These are phyloP conservation scores for Dasyprocta punctata DNA, from an alignment of 2,113 vertebrate genomes.

Conservation along the genomic window DNA sequence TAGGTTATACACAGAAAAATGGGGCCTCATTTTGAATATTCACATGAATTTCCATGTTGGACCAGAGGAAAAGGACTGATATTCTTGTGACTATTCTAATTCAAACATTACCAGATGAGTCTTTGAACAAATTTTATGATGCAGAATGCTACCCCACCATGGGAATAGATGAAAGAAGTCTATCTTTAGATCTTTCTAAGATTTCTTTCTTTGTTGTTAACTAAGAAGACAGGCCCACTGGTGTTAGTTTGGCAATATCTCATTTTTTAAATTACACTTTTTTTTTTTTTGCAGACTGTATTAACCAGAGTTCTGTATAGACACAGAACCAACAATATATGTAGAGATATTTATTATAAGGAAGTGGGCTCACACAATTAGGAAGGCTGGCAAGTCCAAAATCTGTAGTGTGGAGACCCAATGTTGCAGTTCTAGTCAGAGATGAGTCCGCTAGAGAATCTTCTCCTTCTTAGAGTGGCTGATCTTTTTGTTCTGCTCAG, in stretches of 20 bases:
- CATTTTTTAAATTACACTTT: not conserved
- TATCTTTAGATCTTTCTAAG: not conserved
- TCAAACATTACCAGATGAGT: not conserved
- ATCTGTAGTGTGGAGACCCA: not conserved
- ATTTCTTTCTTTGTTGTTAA: not conserved
- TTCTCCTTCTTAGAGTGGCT: not conserved
- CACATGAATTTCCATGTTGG: not conserved
- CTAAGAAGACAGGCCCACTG: not conserved
- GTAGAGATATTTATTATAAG: not conserved
- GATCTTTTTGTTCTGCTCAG: not conserved
- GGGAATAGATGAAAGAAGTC: not conserved
- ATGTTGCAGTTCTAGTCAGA: not conserved
- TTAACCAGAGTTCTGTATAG: not conserved
- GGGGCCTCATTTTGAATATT: not conserved
- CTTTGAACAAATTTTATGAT: not conserved
- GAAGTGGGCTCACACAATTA: not conserved
- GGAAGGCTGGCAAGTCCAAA: not conserved
- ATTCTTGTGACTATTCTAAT: not conserved
- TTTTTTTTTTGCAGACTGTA: not conserved
- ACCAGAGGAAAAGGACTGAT: not conserved
- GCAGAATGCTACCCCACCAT: not conserved
- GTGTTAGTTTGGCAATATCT: not conserved
- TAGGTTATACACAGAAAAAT: not conserved
- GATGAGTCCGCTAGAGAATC: not conserved
- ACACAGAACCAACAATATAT: not conserved